Evolutionary conservation across 2,113 vertebrate species (phyloP).

Genomic region (Cyrtonyx montezumae): DNA sequence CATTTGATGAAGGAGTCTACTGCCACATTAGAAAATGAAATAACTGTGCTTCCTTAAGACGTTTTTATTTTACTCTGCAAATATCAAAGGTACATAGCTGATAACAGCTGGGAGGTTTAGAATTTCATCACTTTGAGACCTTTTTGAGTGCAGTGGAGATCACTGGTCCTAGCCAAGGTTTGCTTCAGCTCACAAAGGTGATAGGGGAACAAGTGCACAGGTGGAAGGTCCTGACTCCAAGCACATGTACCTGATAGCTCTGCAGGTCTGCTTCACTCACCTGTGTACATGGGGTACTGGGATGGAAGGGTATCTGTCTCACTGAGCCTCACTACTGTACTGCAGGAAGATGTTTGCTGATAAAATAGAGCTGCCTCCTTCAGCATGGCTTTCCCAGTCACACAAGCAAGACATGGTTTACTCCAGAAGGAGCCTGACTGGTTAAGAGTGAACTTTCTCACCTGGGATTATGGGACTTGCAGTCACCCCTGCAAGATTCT

Average conservation of each 20-base stretch:
- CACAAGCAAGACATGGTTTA: neutral
- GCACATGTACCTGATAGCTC: neutral
- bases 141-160: neutral
- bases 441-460: neutral
- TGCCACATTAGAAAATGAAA: neutral
- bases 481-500: neutral
- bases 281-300: neutral
- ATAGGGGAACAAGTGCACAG: neutral
- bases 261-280: neutral
- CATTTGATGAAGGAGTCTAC: neutral
- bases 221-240: neutral
- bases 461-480: neutral
- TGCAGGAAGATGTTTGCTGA: neutral
- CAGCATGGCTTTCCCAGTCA: neutral
- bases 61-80: neutral
- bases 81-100: neutral
- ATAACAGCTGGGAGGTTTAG: neutral
- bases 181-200: neutral
- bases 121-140: neutral
- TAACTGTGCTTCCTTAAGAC: neutral
- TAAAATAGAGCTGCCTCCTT: neutral
- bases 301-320: accelerated
- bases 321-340: neutral
- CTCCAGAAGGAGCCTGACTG: neutral
- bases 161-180: neutral